These are phyloP conservation scores for Orius laevigatus DNA, from an alignment of 1,140 invertebrate species.

Conservation along the genomic window DNA sequence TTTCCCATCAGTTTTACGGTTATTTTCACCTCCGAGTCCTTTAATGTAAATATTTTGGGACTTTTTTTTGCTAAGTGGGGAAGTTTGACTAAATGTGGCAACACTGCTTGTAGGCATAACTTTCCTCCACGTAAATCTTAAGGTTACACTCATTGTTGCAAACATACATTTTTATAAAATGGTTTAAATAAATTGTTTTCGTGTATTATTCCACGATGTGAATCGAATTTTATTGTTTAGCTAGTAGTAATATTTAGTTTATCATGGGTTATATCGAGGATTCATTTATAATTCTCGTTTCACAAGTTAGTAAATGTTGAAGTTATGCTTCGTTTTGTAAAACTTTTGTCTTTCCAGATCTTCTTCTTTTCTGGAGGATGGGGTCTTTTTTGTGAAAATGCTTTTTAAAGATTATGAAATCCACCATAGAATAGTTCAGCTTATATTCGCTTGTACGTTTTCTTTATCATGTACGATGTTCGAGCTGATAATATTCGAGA, in stretches of 20 bases:
- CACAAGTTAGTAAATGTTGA: conserved; percentile 11
- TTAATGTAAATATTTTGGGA: too few relatives aligned
- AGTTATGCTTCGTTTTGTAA: conserved; percentile 12
- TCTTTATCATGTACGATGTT: conserved; percentile 98
- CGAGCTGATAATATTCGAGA: conserved; percentile 99
- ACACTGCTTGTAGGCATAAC: too few relatives aligned
- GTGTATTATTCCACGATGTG: background rate
- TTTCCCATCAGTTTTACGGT: too few relatives aligned
- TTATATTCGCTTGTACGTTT: conserved; percentile 95
- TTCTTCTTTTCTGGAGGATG: conserved; percentile 93
- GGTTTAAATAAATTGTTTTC: background rate
- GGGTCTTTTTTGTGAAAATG: conserved; percentile 97
- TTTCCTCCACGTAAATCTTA: background rate
- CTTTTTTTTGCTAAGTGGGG: too few relatives aligned
- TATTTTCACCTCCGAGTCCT: too few relatives aligned
- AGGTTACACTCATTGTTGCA: background rate
- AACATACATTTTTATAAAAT: background rate
- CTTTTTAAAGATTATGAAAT: conserved; percentile 98
- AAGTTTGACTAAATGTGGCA: too few relatives aligned
- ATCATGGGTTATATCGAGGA: conserved; percentile 12
- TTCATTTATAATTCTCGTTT: conserved; percentile 11
- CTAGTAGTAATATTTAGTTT: background rate
- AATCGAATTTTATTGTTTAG: too few relatives aligned
- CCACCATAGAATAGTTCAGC: conserved; percentile 79
- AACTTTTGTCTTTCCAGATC: conserved; percentile 43